phyloP scores from a whole-genome alignment of 2,888 invertebrate species.

The Craniophora ligustri region DNA sequence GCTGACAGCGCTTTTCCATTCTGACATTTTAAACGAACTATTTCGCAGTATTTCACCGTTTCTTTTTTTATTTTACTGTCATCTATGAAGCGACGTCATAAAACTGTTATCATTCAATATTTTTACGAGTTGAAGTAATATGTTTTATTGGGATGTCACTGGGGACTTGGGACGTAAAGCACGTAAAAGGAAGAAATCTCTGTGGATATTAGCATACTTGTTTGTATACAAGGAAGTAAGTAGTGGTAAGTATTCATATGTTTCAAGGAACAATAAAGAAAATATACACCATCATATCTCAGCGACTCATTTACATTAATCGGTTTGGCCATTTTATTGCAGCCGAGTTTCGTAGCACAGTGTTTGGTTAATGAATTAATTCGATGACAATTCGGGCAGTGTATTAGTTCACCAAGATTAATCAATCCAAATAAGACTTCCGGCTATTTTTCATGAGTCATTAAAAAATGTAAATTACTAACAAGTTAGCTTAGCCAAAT shows the following conservation, averaged over 20 bases:
- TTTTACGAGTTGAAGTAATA: slow-evolving; percentile 40
- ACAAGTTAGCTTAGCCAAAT: no score
- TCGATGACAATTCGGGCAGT: no score
- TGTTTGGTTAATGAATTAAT: no score
- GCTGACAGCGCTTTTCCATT: slow-evolving; percentile 54
- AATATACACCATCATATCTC: not conserved
- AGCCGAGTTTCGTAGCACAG: no score
- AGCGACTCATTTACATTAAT: no score
- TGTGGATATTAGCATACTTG: not conserved
- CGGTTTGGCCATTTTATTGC: no score
- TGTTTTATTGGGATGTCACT: slow-evolving; percentile 27
- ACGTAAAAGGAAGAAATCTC: not conserved
- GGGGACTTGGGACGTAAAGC: slow-evolving; percentile 12
- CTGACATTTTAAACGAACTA: slow-evolving; percentile 52
- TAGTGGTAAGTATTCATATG: not conserved
- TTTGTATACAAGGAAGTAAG: not conserved
- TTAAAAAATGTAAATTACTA: no score
- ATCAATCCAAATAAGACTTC: no score
- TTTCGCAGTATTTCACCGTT: slow-evolving; percentile 37
- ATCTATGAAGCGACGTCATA: slow-evolving; percentile 32
- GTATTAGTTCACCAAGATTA: no score
- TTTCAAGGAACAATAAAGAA: not conserved
- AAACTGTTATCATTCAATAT: slow-evolving; percentile 49
- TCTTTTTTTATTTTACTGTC: slow-evolving; percentile 39
- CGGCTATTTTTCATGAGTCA: no score